Base-by-base conservation (phyloP, 2,113 vertebrate species). In the Eidolon helvum region DNA sequence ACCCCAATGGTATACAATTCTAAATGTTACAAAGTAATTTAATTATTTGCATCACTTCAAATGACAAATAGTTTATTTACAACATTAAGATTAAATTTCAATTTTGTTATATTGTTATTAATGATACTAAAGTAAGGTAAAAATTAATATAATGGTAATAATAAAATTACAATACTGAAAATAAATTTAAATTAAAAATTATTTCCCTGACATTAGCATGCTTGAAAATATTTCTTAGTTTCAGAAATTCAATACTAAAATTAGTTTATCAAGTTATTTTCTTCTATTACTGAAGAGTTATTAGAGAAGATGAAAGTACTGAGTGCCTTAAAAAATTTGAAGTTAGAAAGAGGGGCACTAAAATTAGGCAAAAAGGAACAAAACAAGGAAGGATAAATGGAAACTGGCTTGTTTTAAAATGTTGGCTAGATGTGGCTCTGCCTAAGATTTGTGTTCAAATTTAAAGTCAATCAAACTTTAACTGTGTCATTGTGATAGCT, bases 351-450 rank as follows among this genome's bases (percentile, higher is more conserved):
- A 88, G 5, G 12, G 24, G 5, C 53, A 93, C 26, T 89, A 88
- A 88, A 83, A 88, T 77, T 84, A 94, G 43, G 35, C 21, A 92
- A 69, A 96, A 94, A 68, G 35, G 22, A 90, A 79, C 1, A 57
- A 40, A 85, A 90, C 66, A 28, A 69, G 30, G 74, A 79, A 78
- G 22, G 19, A 72, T 59, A 61, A 24, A 94, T 94, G 68, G 7
- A 91, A 87, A 87, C 15, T 72, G 8, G 24, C 63, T 96, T 82
- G 87, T 43, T 79, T 74, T 57, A 84, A 71, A 72, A 93, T 50
- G 24, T 53, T 89, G 30, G 55, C 18, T 78, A 69, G 12, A 65
- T 78, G 40, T 77, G 35, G 30, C 38, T 26, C 43, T 79, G 22
- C 10, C 87, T 87, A 7, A 91, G 22, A 74, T 65, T 35, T 66